Evolutionary conservation across 2,888 invertebrate genomes (phyloP).

Genomic region (Prosapia bicincta): DNA sequence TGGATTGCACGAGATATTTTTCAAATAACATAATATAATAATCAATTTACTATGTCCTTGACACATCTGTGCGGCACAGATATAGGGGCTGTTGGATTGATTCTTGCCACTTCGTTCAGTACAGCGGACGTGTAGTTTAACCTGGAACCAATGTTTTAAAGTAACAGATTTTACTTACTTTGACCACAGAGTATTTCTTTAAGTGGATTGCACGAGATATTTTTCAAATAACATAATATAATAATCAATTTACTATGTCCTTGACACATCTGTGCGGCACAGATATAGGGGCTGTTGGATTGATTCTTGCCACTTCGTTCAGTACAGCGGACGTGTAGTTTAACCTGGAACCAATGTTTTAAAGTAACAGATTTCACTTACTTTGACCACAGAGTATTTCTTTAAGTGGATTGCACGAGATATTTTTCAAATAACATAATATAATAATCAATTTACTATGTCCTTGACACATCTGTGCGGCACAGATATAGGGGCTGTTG

Average conservation of each 20-base stretch:
- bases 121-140: slow-evolving; percentile 62
- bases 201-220: no score
- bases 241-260: no score
- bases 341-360: slow-evolving; percentile 52
- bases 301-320: slow-evolving; percentile 57
- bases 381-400: slow-evolving; percentile 54
- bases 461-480: slow-evolving; percentile 53
- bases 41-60: slow-evolving; percentile 50
- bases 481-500: slow-evolving; percentile 58
- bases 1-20: no score
- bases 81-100: slow-evolving; percentile 59
- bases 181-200: slow-evolving; percentile 55
- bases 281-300: slow-evolving; percentile 59
- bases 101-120: slow-evolving; percentile 57
- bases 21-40: slow-evolving; percentile 54
- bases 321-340: slow-evolving; percentile 61
- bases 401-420: no score
- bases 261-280: slow-evolving; percentile 54
- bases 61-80: slow-evolving; percentile 55
- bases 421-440: no score
- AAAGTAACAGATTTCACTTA: no score
- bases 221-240: slow-evolving; percentile 54
- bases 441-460: no score
- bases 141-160: no score
- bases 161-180: no score